A percentile compares a stretch with the other conserved stretches of the same genome.
Evolutionary conservation across 2,113 vertebrate genomes (phyloP).

Genomic region (Heloderma charlesbogerti): DNA sequence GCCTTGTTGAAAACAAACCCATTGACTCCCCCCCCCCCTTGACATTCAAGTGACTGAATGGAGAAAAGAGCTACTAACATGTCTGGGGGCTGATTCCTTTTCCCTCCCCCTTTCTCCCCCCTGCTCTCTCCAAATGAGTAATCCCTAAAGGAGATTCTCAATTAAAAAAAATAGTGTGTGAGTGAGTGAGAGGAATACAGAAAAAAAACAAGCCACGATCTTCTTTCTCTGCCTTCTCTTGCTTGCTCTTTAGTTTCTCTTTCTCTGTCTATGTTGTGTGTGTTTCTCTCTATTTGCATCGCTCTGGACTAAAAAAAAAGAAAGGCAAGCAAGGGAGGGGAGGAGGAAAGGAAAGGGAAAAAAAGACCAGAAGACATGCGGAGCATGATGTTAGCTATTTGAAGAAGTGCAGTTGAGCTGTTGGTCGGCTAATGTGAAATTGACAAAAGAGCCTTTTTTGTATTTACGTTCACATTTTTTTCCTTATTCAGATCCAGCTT

Average conservation of each 20-base stretch:
- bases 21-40: conserved; percentile 68
- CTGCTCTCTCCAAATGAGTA: conserved; percentile 65
- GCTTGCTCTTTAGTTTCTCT: conserved; percentile 1
- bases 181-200: neutral
- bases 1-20: conserved; percentile 73
- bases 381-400: conserved; percentile 58
- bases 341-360: conserved; percentile 1
- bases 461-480: conserved; percentile 46
- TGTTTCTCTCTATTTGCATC: conserved; percentile 70
- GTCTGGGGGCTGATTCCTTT: conserved; percentile 48
- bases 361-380: conserved; percentile 68
- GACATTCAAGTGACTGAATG: conserved; percentile 75
- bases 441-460: conserved; percentile 52
- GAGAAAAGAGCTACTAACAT: conserved; percentile 58
- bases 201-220: conserved; percentile 46
- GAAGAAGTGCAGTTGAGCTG: conserved; percentile 48
- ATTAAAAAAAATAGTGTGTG: neutral
- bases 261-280: neutral
- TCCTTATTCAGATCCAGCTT: conserved; percentile 10
- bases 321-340: neutral
- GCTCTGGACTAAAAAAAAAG: conserved; percentile 72
- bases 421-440: conserved; percentile 66
- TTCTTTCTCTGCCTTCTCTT: conserved; percentile 61
- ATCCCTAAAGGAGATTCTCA: conserved; percentile 64
- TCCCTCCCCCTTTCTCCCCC: neutral